Evolutionary conservation across 2,797 vertebrate species (phyloP).

Genomic region (Leptatherina wallacei): DNA sequence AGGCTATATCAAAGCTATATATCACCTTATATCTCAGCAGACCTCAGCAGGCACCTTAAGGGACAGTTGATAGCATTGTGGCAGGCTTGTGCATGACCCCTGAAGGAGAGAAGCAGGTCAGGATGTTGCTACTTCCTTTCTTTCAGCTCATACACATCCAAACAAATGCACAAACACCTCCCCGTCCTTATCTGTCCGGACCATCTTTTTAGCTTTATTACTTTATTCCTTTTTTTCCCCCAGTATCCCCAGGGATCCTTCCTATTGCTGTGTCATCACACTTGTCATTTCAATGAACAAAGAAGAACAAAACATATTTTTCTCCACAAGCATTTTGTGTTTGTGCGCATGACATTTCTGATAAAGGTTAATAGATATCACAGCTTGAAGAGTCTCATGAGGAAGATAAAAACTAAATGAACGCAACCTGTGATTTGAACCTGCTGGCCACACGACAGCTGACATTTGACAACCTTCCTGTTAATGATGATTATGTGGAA

Average conservation of each 20-base stretch:
- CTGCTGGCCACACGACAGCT: conserved; percentile 42
- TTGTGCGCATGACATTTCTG: conserved; percentile 27
- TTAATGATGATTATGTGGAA: conserved; percentile 60
- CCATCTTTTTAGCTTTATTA: conserved; percentile 24
- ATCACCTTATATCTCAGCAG: conserved; percentile 78
- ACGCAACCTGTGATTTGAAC: conserved; percentile 59
- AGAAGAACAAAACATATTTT: conserved; percentile 36
- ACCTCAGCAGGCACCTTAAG: conserved; percentile 70
- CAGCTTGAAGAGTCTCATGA: conserved; percentile 55
- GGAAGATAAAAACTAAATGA: conserved; percentile 60
- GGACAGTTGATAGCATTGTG: conserved; percentile 79
- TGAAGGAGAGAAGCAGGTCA: conserved; percentile 76
- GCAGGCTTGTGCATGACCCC: conserved; percentile 68
- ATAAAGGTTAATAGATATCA: conserved; percentile 68
- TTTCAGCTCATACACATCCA: conserved; percentile 12
- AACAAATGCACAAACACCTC: conserved; percentile 13
- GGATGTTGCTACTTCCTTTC: conserved; percentile 21
- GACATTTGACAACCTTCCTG: conserved; percentile 65
- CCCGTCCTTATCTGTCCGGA: conserved; percentile 13
- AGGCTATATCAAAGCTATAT: conserved; percentile 82
- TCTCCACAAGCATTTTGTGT: conserved; percentile 18
- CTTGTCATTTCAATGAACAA: conserved; percentile 52
- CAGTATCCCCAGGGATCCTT: conserved; percentile 35
- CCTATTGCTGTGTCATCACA: conserved; percentile 35
- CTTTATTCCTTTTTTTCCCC: conserved; percentile 20